phyloP scores from a whole-genome alignment of 2,888 invertebrate genomes.

The Sesamia inferens region DNA sequence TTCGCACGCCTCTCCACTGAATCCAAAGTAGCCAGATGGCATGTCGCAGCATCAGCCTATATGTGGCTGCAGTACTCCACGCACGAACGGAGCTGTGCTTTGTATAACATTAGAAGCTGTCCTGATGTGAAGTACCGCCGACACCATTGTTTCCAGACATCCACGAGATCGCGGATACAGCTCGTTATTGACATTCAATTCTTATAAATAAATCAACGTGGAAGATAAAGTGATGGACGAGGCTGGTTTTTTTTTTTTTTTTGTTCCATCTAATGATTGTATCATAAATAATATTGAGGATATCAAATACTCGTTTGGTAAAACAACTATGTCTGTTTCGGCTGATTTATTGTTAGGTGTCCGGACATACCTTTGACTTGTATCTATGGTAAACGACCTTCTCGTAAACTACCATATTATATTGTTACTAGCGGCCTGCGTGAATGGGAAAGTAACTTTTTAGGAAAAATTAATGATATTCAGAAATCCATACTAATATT shows the following conservation, averaged over 20 bases:
- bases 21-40: no score
- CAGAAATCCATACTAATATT: no score
- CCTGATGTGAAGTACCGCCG: no score
- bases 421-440: no score
- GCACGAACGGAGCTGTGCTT: no score
- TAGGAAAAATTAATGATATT: no score
- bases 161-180: neutral
- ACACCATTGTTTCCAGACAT: no score
- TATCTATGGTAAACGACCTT: conserved; percentile 51
- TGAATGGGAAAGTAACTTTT: no score
- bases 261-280: conserved; percentile 43
- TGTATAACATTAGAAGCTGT: no score
- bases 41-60: no score
- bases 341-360: conserved; percentile 53
- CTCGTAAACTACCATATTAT: neutral
- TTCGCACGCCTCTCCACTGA: no score
- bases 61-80: no score
- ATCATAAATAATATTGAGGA: conserved; percentile 55
- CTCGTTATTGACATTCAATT: conserved; percentile 23
- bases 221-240: conserved; percentile 49
- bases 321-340: conserved; percentile 35
- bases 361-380: conserved; percentile 55
- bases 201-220: conserved; percentile 45
- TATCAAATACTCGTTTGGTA: conserved; percentile 36
- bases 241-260: conserved; percentile 51